These are phyloP conservation scores for Hippoglossus hippoglossus DNA, from an alignment of 2,797 vertebrate species.

Conservation along the genomic window DNA sequence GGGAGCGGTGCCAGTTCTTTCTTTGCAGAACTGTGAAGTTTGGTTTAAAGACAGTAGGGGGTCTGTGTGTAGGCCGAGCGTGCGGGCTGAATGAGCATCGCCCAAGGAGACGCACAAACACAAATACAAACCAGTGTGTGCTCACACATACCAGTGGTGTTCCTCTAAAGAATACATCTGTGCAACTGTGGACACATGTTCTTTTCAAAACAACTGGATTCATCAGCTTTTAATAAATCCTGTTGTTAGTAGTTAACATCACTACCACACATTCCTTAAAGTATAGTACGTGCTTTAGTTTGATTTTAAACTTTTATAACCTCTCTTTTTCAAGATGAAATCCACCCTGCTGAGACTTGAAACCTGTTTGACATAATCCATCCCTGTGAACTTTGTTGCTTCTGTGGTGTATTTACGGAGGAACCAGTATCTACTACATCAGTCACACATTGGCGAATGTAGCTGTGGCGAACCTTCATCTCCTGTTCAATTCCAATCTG, in stretches of 20 bases:
- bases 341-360: constrained; percentile 14
- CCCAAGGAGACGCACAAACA: constrained; percentile 43
- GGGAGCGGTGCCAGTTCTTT: constrained; percentile 82
- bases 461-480: too few relatives aligned
- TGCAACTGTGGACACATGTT: not conserved
- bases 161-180: constrained; percentile 16
- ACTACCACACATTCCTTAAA: constrained; percentile 1
- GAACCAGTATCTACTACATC: not conserved
- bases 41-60: constrained; percentile 55
- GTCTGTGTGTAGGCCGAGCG: constrained; percentile 41
- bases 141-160: not conserved
- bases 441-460: too few relatives aligned
- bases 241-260: not conserved
- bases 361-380: constrained; percentile 34
- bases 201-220: not conserved
- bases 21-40: constrained; percentile 75
- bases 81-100: constrained; percentile 36
- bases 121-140: constrained; percentile 9
- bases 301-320: not conserved
- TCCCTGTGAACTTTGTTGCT: constrained; percentile 3
- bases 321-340: not conserved
- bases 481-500: too few relatives aligned
- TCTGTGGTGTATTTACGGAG: constrained; percentile 5
- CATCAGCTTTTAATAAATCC: not conserved
- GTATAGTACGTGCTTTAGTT: not conserved